These are phyloP conservation scores for Psephotus haematonotus DNA, from an alignment of 2,113 vertebrate genomes.

Conservation along the genomic window DNA sequence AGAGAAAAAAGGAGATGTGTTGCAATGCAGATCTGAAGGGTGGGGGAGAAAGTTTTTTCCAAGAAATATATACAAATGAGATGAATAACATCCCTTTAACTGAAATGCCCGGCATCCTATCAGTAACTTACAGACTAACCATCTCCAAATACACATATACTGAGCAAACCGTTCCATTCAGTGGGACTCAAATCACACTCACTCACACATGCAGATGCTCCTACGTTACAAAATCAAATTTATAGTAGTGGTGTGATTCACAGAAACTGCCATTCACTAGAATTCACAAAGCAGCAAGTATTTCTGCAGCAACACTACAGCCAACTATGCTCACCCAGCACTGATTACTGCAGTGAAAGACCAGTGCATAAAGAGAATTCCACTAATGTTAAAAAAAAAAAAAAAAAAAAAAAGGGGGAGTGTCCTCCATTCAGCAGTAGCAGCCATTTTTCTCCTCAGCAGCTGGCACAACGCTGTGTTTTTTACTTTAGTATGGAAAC, in stretches of 20 bases:
- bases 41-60: neutral
- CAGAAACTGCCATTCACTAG: neutral
- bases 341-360: neutral
- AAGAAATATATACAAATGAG: neutral
- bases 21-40: no score
- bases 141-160: neutral
- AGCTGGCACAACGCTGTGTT: no score
- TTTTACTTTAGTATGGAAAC: no score
- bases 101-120: neutral
- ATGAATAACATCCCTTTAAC: neutral
- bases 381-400: neutral
- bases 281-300: neutral
- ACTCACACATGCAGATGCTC: neutral
- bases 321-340: neutral
- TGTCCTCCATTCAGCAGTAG: no score
- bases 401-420: no score
- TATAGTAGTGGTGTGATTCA: neutral
- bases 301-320: rapidly evolving
- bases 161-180: rapidly evolving
- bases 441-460: no score
- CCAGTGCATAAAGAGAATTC: neutral
- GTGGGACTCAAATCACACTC: no score
- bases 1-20: neutral
- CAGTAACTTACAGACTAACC: neutral
- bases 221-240: neutral